Evolutionary conservation across 2,113 vertebrate genomes (phyloP), one percentile per base, ranked within the genome.

Genomic region (Penelope pileata): DNA sequence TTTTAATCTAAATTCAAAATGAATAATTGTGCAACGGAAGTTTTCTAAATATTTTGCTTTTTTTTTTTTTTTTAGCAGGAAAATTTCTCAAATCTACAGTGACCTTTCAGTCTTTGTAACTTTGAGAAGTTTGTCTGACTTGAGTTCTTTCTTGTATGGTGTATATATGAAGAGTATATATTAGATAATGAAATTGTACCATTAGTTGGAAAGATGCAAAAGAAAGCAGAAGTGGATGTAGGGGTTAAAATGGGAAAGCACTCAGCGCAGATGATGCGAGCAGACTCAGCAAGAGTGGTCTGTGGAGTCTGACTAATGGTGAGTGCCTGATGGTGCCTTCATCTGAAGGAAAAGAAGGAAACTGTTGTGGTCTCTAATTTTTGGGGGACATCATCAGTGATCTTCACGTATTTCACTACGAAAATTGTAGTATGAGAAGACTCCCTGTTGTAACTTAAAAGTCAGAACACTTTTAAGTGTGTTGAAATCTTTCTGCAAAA

Each of bases 151-250:
- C 6, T 83, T 81, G 19, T 7, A 19, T 32, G 13, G 43, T 42
- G 16, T 81, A 18, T 0, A 9, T 30, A 56, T n/a, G n/a, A 5
- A 29, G 27, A 83, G 74, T 2, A 0, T 63, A 6, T 36, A 50
- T 62, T 74, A 48, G 19, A 2, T 53, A 72, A 47, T 53, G 14
- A 21, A 68, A 50, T 59, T 34, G 10, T 74, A 80, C 2, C 7
- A 16, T 24, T 59, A 45, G 38, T 9, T 68, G 23, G 38, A 64
- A 24, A 77, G 6, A 10, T 36, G 81, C 8, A 50, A 29, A 68
- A 32, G 56, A 34, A 69, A 87, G 24, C 29, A 66, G 32, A 59
- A 68, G 23, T 67, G 34, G 72, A 8, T 13, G 10, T 32, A 47
- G 38, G n/a, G 4, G 40, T 63, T 83, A 42, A 76, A 89, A 69